Evolutionary conservation across 2,888 invertebrate genomes (phyloP).

Genomic region (Spodoptera littoralis): DNA sequence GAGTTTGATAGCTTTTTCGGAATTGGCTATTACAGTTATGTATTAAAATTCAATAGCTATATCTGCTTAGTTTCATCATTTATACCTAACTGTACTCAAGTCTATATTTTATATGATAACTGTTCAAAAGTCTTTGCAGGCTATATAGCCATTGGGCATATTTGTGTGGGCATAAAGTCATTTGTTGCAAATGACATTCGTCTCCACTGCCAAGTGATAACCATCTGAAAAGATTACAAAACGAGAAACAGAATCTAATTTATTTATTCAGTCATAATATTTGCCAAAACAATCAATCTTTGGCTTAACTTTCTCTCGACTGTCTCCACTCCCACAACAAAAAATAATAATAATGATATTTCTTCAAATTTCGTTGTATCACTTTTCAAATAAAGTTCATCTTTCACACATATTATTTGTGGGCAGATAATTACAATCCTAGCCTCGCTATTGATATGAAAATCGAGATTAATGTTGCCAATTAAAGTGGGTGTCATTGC

Average conservation of each 20-base stretch:
- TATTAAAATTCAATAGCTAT: constrained; percentile 38
- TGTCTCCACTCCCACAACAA: constrained; percentile 39
- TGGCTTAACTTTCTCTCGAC: constrained; percentile 37
- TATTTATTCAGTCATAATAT: constrained; percentile 36
- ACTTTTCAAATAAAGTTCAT: constrained; percentile 32
- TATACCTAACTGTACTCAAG: constrained; percentile 4
- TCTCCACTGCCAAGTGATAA: too few relatives aligned
- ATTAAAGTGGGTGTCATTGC: constrained; percentile 48
- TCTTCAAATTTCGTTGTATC: constrained; percentile 12
- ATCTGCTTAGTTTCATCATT: constrained; percentile 14
- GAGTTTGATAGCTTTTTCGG: constrained; percentile 60
- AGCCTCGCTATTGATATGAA: constrained; percentile 34
- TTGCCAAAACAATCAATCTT: constrained; percentile 35
- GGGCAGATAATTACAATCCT: constrained; percentile 40
- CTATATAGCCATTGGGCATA: too few relatives aligned
- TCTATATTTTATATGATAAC: constrained; percentile 1
- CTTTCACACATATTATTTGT: constrained; percentile 29
- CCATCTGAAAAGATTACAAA: constrained; percentile 11
- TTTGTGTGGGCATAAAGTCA: too few relatives aligned
- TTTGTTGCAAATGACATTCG: too few relatives aligned
- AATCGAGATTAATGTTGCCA: constrained; percentile 46
- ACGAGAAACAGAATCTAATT: constrained; percentile 4
- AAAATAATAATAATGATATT: constrained; percentile 27
- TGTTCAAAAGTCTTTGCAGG: neutral
- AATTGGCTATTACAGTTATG: constrained; percentile 49